These are phyloP conservation scores for Leptopilina clavipes DNA, from an alignment of 1,140 invertebrate species.

Conservation along the genomic window DNA sequence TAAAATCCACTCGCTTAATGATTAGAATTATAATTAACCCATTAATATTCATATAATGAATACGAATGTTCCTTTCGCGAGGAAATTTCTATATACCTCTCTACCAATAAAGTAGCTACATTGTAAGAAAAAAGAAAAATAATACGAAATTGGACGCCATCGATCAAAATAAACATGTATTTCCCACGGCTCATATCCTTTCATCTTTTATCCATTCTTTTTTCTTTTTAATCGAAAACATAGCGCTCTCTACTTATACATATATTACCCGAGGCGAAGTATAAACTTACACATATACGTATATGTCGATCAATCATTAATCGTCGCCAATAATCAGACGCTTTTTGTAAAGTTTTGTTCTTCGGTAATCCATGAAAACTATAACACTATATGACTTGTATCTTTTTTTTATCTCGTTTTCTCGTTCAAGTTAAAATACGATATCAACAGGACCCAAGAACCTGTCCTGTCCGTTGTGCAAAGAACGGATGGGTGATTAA, in stretches of 20 bases:
- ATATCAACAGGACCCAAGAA: conserved; percentile 26
- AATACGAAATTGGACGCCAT: conserved; percentile 13
- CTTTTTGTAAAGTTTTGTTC: conserved; percentile 24
- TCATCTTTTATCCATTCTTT: neutral
- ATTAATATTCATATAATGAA: no score
- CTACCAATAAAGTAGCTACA: neutral
- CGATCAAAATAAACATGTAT: conserved; percentile 33
- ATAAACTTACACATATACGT: conserved; percentile 10
- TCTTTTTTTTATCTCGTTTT: conserved; percentile 12
- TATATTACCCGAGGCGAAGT: conserved; percentile 25
- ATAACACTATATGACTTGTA: neutral
- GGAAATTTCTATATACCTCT: neutral
- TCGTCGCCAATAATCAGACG: conserved; percentile 34
- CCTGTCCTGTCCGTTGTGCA: conserved; percentile 35
- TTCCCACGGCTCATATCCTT: conserved; percentile 18
- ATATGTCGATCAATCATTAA: conserved; percentile 42
- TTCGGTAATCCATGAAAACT: conserved; percentile 24
- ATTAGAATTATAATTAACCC: no score
- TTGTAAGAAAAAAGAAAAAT: neutral
- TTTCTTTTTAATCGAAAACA: neutral
- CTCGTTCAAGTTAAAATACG: conserved; percentile 18
- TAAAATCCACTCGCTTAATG: no score
- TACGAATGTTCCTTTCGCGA: no score
- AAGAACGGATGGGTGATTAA: conserved; percentile 46
- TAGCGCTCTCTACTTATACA: conserved; percentile 18